Conservation (phyloP, 2,797 vertebrate species). For the Vipera latastei region DNA sequence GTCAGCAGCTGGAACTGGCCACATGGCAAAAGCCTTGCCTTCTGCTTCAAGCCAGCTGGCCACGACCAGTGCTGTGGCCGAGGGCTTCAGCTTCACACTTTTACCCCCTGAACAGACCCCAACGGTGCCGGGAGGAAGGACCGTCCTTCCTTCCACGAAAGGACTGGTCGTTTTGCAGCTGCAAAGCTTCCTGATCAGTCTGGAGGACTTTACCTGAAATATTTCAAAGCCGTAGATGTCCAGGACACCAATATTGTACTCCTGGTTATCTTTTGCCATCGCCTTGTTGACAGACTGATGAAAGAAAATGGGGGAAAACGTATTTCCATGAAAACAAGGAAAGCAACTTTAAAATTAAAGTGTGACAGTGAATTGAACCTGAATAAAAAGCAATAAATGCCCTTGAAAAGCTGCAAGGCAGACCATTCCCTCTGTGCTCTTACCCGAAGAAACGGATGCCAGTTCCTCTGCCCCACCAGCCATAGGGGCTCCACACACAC, state of each 20-base stretch:
- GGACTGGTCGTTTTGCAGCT: no score
- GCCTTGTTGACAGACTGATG: slow-evolving; percentile 95
- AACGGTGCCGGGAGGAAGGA: neutral
- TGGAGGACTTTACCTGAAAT: slow-evolving; percentile 83
- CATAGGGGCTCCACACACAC: neutral
- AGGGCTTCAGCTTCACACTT: neutral
- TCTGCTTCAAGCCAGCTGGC: neutral
- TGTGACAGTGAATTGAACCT: neutral
- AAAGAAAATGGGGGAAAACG: slow-evolving; percentile 46
- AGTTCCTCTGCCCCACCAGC: neutral
- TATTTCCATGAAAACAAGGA: neutral
- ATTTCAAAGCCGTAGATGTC: slow-evolving; percentile 99
- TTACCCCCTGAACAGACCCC: neutral
- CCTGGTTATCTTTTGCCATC: slow-evolving; percentile 93
- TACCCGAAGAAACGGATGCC: neutral
- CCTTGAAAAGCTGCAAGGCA: neutral
- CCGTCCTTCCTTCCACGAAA: neutral
- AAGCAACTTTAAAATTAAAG: neutral
- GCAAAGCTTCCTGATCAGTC: neutral
- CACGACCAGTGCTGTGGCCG: neutral
- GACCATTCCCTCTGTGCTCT: neutral
- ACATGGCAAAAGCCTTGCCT: neutral
- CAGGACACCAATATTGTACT: slow-evolving; percentile 91
- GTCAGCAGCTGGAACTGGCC: neutral
- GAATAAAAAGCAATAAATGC: neutral